Conservation (phyloP, 2,888 invertebrate species). For the Aproaerema taeniolella region DNA sequence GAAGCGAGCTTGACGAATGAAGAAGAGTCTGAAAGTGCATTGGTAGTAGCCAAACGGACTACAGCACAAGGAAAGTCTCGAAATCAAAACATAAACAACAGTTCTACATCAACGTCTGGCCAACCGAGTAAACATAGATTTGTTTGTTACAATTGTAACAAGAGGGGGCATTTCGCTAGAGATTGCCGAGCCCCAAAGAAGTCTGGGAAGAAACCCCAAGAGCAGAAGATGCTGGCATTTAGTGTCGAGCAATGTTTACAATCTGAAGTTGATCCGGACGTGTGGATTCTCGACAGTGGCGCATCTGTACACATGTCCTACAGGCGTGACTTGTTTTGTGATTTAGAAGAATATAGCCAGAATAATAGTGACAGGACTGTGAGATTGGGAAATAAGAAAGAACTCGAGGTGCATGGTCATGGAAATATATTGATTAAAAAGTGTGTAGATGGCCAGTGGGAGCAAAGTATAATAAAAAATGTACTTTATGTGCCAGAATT, state of each 20-base stretch:
- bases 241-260: constrained; percentile 10
- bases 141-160: constrained; percentile 26
- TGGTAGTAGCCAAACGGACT: constrained; percentile 16
- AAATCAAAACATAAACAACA: not conserved
- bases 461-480: constrained; percentile 18
- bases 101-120: not conserved
- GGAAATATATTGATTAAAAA: constrained; percentile 25
- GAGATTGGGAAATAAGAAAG: constrained; percentile 24
- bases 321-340: constrained; percentile 20
- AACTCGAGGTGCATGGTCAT: constrained; percentile 22
- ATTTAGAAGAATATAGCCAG: constrained; percentile 18
- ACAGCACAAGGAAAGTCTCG: too few species aligned
- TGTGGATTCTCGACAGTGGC: constrained; percentile 28
- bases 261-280: constrained; percentile 12
- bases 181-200: constrained; percentile 25
- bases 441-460: constrained; percentile 26
- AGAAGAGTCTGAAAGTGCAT: constrained; percentile 21
- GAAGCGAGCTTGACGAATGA: constrained; percentile 17
- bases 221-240: constrained; percentile 23
- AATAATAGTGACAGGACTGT: too few species aligned
- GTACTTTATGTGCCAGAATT: constrained; percentile 34
- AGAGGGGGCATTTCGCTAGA: constrained; percentile 25
- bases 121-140: constrained; percentile 21
- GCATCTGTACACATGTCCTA: constrained; percentile 26
- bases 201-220: constrained; percentile 13